A percentile compares a stretch with the other conserved stretches of the same genome.
Conservation (phyloP, 2,888 invertebrate genomes). For the Agrochola macilenta region DNA sequence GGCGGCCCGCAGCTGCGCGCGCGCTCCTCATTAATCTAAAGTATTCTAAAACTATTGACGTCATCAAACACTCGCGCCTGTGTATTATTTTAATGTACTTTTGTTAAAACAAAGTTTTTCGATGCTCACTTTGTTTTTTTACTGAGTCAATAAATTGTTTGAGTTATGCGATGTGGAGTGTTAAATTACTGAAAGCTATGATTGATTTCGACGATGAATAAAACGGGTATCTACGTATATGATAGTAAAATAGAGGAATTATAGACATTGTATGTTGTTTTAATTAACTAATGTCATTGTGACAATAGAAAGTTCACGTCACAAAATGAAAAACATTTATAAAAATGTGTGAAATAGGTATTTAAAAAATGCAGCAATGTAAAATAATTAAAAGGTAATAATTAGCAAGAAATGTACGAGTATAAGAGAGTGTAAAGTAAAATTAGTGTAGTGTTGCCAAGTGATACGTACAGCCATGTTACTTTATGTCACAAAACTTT, state of each 20-base stretch:
- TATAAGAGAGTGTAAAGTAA: conserved; percentile 35
- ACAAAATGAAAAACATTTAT: neutral
- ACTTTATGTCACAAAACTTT: conserved; percentile 73
- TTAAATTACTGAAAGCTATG: conserved; percentile 9
- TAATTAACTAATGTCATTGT: neutral
- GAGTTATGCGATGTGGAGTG: conserved; percentile 15
- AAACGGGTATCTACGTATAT: neutral
- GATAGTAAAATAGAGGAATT: neutral
- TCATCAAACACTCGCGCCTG: conserved; percentile 51
- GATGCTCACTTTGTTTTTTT: conserved; percentile 34
- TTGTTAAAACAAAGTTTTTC: conserved; percentile 42
- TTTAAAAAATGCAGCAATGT: neutral
- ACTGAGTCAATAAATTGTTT: conserved; percentile 22
- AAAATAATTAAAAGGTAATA: neutral
- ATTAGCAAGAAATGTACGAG: conserved; percentile 21
- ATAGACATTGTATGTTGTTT: neutral
- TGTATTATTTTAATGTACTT: conserved; percentile 36
- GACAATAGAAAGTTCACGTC: neutral
- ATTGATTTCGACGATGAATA: neutral
- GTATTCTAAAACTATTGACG: conserved; percentile 63
- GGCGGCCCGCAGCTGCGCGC: conserved; percentile 65
- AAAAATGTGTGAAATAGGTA: neutral
- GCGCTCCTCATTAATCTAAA: conserved; percentile 57
- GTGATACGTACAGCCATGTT: conserved; percentile 86
- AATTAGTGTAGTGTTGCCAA: conserved; percentile 40